Base-by-base conservation (phyloP, 2,113 vertebrate genomes). In the Meriones unguiculatus region DNA sequence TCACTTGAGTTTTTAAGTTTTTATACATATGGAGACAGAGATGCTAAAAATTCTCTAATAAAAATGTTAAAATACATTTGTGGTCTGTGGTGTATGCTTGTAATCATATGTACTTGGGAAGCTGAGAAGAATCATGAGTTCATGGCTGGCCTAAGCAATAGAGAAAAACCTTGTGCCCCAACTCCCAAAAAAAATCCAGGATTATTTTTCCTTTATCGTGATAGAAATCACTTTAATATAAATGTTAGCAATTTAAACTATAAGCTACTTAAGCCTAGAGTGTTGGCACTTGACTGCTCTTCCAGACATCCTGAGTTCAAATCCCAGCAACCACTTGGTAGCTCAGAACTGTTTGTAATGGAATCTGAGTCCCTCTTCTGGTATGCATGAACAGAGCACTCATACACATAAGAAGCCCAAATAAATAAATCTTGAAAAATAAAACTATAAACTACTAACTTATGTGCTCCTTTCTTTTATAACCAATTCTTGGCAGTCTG, bases 151-250 rank as follows among this genome's bases (percentile, higher is more conserved):
- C n/a, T 82, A 32, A 25, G 18, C 10, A 91, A 22, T 10, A 46
- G 1, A 59, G 17, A 7, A 57, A 91, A 70, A 84, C 2, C 35
- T 20, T 30, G 30, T 57, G 15, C 30, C 35, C 7, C 2, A 2
- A 1, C 5, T 35, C 17, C 20, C 72, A 24, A 70, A 57, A 11
- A 62, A 4, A 35, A 77, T 67, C 35, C 89, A 10, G 38, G 92
- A 92, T 17, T 97, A 96, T 72, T 78, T 46, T 89, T 75, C 59
- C 38, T 97, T 96, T 95, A 87, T 93, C 64, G 73, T 73, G 13
- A 90, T 72, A 97, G 78, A 6, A 96, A 82, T 12, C 73, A 95
- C 89, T 87, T 25, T 87, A 30, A 89, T 65, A 91, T 3, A 14
- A 73, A 97, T 88, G 69, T 67, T 76, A 62, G 30, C 28, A 57